A percentile compares a stretch with the other conserved stretches of the same genome.
Evolutionary conservation across 92 coral and sea anemone species (phyloP).

Genomic region (Paragorgia papillata): DNA sequence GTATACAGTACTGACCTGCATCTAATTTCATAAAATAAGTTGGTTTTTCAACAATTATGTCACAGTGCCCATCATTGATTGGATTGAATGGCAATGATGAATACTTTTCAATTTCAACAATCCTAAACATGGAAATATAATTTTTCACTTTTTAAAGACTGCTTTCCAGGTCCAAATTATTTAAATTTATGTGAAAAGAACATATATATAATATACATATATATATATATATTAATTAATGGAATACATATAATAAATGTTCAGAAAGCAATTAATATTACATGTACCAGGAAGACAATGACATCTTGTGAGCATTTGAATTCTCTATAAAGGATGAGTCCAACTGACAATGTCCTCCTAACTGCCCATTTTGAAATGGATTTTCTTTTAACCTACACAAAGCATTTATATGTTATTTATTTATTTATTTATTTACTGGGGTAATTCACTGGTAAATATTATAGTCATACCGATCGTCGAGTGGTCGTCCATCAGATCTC

Average conservation of each 20-base stretch:
- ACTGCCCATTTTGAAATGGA: slow-evolving; percentile 67
- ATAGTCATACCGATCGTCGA: not conserved
- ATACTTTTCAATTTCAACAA: slow-evolving; percentile 74
- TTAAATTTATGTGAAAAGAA: too few species aligned
- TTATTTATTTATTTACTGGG: too few species aligned
- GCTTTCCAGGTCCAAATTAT: too few species aligned
- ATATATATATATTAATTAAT: too few species aligned
- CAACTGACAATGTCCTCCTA: slow-evolving; percentile 83
- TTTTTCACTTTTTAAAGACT: too few species aligned
- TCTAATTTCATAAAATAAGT: slow-evolving; percentile 94
- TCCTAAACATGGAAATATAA: slow-evolving; percentile 56
- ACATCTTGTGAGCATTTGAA: slow-evolving; percentile 76
- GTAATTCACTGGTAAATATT: too few species aligned
- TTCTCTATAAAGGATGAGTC: slow-evolving; percentile 62
- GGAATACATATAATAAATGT: too few species aligned
- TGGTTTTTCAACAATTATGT: slow-evolving; percentile 85
- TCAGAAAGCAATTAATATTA: too few species aligned
- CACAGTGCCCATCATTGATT: slow-evolving; percentile 72
- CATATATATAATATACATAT: too few species aligned
- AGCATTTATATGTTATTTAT: not conserved
- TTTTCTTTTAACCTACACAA: slow-evolving; percentile 61
- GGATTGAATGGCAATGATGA: slow-evolving; percentile 76
- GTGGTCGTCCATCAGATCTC: slow-evolving; percentile 22
- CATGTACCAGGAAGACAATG: slow-evolving; percentile 88
- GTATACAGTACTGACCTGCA: slow-evolving; percentile 75